A percentile compares a stretch with the other conserved stretches of the same genome.
Evolutionary conservation across 2,797 vertebrate species (phyloP).

Genomic region (Ptychobarbus kaznakovi): DNA sequence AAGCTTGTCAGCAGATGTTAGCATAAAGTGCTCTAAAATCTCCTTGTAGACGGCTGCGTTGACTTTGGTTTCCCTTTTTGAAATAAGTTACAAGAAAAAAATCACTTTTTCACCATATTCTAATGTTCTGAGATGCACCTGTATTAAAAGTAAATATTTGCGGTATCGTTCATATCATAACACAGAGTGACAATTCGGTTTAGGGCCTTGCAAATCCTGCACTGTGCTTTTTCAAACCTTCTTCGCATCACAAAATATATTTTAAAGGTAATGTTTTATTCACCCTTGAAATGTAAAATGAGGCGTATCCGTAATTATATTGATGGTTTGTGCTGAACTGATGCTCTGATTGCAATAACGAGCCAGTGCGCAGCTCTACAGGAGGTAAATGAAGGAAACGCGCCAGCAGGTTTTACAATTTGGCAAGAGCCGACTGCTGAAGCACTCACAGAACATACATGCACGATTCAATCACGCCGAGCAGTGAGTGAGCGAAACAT

Average conservation of each 20-base stretch:
- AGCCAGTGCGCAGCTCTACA: conserved; percentile 20
- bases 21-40: too few species aligned
- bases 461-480: neutral
- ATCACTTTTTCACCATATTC: too few species aligned
- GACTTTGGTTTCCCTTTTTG: too few species aligned
- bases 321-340: conserved; percentile 33
- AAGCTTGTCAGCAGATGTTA: too few species aligned
- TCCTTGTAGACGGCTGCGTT: too few species aligned
- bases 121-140: too few species aligned
- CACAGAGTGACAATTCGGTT: neutral
- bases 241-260: neutral
- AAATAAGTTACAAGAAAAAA: too few species aligned
- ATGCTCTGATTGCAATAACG: conserved; percentile 27
- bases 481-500: conserved; percentile 19
- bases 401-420: conserved; percentile 38
- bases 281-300: conserved; percentile 6
- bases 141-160: too few species aligned
- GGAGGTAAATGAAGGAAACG: conserved; percentile 30
- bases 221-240: neutral
- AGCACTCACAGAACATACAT: conserved; percentile 36
- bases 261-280: conserved; percentile 6
- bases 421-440: conserved; percentile 15
- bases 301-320: conserved; percentile 34
- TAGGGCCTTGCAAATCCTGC: neutral
- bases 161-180: neutral